Base-by-base conservation (phyloP, 35 echinoderm and acorn worm species). In the Apostichopus californicus region DNA sequence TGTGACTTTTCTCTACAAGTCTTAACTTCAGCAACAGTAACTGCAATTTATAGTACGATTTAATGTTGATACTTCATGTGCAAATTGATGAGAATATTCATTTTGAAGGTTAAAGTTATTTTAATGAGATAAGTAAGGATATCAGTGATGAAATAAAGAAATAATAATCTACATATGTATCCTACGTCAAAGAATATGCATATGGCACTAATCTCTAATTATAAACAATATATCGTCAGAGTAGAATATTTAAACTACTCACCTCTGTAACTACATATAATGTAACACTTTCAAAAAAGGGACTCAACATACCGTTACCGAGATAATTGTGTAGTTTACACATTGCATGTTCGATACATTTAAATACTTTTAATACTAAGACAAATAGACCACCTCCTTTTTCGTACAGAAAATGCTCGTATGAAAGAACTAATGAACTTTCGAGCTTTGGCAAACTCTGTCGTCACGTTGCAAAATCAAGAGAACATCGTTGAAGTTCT, bases 381-480 rank as follows among this genome's bases (percentile, higher is more conserved):
- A 25, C 25, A 25, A 1, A 25, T 25, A 25, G 25, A 1, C 1
- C 1, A 66, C 6, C 12, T 80, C 15, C 63, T 89, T 1, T 8
- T 5, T 89, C 7, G 17, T 0, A 71, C 57, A 89, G 86, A 89
- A 17, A 72, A 54, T 89, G 86, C 64, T 54, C 86, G 63, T 54
- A 89, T 89, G 60, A 89, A 89, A 73, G 86, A 89, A 56, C 3
- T 54, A 23, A 14, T 73, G 1, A 63, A 75, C 65, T 89, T 89
- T 18, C 65, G 86, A 15, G 86, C 60, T 17, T 54, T 89, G 15
- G 86, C 86, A 7, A 65, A 34, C n/a, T 5, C 28, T 2, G 1
- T 89, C 5, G 34, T 65, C 63, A 65, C 25, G 23, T 52, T 89
- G 20, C 86, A 24, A 63, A 89, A 3, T 0, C 86, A 89, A 8